Percentiles rank a stretch among this genome's conserved stretches.
These are phyloP conservation scores for Hemistola chrysoprasaria DNA, from an alignment of 2,888 invertebrate genomes.

Conservation along the genomic window DNA sequence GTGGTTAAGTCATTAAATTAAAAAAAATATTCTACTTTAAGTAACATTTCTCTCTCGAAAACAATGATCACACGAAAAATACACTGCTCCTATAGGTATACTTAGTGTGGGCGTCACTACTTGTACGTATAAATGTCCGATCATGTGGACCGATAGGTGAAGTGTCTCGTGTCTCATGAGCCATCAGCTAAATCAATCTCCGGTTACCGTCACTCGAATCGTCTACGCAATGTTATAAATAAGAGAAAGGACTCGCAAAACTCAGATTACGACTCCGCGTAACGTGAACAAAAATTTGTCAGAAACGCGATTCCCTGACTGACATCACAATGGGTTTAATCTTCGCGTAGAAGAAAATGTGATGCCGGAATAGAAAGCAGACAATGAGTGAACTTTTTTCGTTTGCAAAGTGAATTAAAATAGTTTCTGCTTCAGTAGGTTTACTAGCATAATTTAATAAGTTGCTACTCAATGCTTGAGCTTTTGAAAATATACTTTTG, in stretches of 20 bases:
- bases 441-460: conserved; percentile 17
- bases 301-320: conserved; percentile 69
- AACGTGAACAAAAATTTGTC: conserved; percentile 62
- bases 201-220: conserved; percentile 57
- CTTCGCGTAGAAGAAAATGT: conserved; percentile 60
- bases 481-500: conserved; percentile 9
- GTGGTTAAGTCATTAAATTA: conserved; percentile 1
- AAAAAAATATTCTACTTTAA: background rate
- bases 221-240: conserved; percentile 62
- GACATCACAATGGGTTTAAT: conserved; percentile 74
- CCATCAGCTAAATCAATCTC: conserved; percentile 53
- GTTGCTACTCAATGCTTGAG: conserved; percentile 13
- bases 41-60: background rate
- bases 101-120: conserved; percentile 6
- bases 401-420: conserved; percentile 21
- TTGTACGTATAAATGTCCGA: conserved; percentile 18
- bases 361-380: conserved; percentile 46
- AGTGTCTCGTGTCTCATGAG: conserved; percentile 42
- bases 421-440: conserved; percentile 16
- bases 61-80: conserved; percentile 4
- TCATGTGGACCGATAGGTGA: conserved; percentile 13
- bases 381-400: conserved; percentile 26
- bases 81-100: background rate
- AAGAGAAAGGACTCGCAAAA: conserved; percentile 52
- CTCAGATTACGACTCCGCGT: conserved; percentile 61